Base-by-base conservation (phyloP, 2,113 vertebrate species). In the Porphyrio hochstetteri region DNA sequence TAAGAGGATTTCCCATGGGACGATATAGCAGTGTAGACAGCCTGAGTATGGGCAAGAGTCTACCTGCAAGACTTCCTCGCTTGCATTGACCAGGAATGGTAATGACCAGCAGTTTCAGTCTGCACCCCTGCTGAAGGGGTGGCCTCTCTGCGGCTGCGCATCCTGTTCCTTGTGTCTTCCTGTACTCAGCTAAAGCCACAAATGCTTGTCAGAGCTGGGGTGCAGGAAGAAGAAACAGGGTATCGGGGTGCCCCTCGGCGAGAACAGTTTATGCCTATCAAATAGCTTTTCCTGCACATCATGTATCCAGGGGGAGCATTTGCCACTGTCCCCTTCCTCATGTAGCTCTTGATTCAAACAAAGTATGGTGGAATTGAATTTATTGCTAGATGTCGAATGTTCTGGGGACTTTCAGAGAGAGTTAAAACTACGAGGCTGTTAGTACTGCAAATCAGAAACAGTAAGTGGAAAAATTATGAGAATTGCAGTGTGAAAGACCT, bases 241-340 rank as follows among this genome's bases (percentile, higher is more conserved):
- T 29, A 2, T 12, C 13, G 4, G 35, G 16, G 7, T 8, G 7
- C 17, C 16, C 82, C 2, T 3, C 55, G 21, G 28, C 7, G 8
- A 0, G 13, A 35, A 7, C 21, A 27, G 15, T 29, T 68, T 79
- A 9, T 28, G 11, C 16, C 6, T 17, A 4, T 13, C 0, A 0
- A 13, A 16, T 24, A 5, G 11, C 21, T 23, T 23, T 4, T 36
- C 29, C 13, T 10, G 53, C 25, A 64, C 20, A 2, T 9, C 0
- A 0, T 5, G 3, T 12, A 13, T 16, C 50, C 24, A 6, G 28
- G 53, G 25, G 55, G 42, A 42, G 28, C 8, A 0, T 0, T 4
- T 13, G 1, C 17, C 2, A 1, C 28, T 29, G 0, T 19, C 0
- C 0, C 18, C 11, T 78, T 61, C 52, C n/a, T 76, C 31, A 55